phyloP scores from a whole-genome alignment of 2,113 vertebrate species.

The Hyperopisus bebe region DNA sequence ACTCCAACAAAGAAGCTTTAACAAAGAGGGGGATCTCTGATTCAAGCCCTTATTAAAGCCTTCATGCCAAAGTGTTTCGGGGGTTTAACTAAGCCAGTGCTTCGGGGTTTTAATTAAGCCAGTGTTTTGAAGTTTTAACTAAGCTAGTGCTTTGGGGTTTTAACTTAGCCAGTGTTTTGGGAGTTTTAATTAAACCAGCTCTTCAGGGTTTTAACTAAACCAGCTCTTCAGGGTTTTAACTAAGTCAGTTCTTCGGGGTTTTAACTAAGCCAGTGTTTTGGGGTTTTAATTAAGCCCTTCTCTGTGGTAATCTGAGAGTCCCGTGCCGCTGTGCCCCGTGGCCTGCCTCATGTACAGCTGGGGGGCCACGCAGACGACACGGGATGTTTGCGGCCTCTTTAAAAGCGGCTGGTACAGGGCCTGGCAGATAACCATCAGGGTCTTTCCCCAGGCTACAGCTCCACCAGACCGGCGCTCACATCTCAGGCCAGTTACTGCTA shows the following conservation, averaged over 20 bases:
- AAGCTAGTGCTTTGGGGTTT: no score
- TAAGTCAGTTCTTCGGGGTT: no score
- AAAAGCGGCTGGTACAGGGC: background rate
- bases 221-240: no score
- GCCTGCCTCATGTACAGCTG: background rate
- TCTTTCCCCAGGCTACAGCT: background rate
- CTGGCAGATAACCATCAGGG: background rate
- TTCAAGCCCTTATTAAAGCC: background rate
- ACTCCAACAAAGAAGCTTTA: background rate
- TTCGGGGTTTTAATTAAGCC: no score
- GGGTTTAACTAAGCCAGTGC: no score
- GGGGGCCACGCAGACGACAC: background rate
- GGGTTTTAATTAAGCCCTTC: background rate
- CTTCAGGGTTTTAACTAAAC: no score
- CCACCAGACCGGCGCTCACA: background rate
- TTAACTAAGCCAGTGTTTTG: background rate
- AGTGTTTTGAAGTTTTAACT: no score
- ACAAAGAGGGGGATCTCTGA: background rate
- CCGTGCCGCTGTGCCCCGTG: no score
- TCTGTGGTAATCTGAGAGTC: background rate
- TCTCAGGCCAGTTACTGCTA: background rate
- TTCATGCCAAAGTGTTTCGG: background rate
- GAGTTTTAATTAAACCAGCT: no score
- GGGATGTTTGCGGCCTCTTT: background rate
- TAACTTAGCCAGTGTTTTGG: no score